Base-by-base conservation (phyloP, 1,140 invertebrate species). In the Eumaeus atala region DNA sequence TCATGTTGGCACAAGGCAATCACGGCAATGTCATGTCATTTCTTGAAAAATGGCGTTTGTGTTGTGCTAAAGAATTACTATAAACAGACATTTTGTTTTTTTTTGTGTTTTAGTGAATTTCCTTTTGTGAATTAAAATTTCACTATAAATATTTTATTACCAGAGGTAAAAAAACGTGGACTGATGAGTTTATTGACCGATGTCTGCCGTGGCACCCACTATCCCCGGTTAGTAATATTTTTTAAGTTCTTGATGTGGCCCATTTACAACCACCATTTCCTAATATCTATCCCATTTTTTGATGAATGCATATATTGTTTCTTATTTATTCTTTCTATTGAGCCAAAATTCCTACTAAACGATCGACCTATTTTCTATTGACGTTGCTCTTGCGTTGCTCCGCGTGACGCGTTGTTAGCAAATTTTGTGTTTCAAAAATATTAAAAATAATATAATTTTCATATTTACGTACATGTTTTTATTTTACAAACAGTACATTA, bases 131-230 rank as follows among this genome's bases (percentile, higher is more conserved):
- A 7, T 52, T 40, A 33, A 44, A 44, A 44, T 1, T 18, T 44
- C 66, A 56, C 51, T 52, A 51, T 62, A 65, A 48, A 58, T 70
- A 70, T 64, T 67, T 67, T 66, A 51, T 63, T 66, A 49, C 49
- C 12, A 64, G 72, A 66, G 66, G 64, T 68, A 77, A 61, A 62
- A 70, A 67, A 82, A 72, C 63, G 72, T 74, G 71, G 64, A 79
- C 81, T 77, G 67, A 84, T 84, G 81, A 80, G 77, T 82, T 79
- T 82, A 72, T 73, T 85, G 77, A 83, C 84, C 74, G 83, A 87
- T 87, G 84, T 87, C 84, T 84, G 74, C 84, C 77, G 77, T 87
- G 82, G 82, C 84, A 74, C 83, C 82, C 74, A 86, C 72, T 79
- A 84, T 84, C 73, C 80, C 83, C 82, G 83, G 84, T 87, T 78